Evolutionary conservation across 2,888 invertebrate species (phyloP), one percentile per base, ranked within the genome.

Genomic region (Drosophila picticornis): DNA sequence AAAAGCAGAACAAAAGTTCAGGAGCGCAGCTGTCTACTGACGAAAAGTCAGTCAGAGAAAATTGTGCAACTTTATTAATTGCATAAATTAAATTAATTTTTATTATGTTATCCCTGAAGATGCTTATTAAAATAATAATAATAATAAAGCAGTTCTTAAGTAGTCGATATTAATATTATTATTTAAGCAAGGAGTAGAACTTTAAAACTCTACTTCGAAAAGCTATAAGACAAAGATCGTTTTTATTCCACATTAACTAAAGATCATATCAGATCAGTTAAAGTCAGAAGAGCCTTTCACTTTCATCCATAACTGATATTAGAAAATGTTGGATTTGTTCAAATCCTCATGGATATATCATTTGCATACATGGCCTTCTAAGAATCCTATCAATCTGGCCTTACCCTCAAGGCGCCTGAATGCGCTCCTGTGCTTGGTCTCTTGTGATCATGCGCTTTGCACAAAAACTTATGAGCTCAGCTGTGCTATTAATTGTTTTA

Each of bases 401-500:
- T 34, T 10, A 68, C 31, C 66, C 64, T 1, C 52, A n/a, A 2
- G 0, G 0, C 13, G 2, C 13, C 0, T 36, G 61, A 84, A 59
- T 88, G 32, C 86, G 85, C 83, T 73, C 90, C 83, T 82, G 85
- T 58, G 29, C 31, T 29, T n/a, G 6, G 48, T 60, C 56, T 56
- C 80, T 76, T 80, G 51, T 80, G 77, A 76, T 78, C 81, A 65
- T 77, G 81, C 77, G 81, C 77, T 70, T 67, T 73, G 73, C 81
- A 81, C 58, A 64, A 65, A 63, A 85, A 77, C 84, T 78, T 85
- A 90, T 86, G 88, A 77, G 90, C 88, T 88, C 85, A 89, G 86
- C 88, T 85, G 84, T 83, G 90, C 86, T 88, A 86, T 90, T 90
- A 90, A 86, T 87, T 90, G 87, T 87, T 87, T 85, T 87, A 87